phyloP scores from a whole-genome alignment of 2,113 vertebrate species.

The Thalassoma bifasciatum region DNA sequence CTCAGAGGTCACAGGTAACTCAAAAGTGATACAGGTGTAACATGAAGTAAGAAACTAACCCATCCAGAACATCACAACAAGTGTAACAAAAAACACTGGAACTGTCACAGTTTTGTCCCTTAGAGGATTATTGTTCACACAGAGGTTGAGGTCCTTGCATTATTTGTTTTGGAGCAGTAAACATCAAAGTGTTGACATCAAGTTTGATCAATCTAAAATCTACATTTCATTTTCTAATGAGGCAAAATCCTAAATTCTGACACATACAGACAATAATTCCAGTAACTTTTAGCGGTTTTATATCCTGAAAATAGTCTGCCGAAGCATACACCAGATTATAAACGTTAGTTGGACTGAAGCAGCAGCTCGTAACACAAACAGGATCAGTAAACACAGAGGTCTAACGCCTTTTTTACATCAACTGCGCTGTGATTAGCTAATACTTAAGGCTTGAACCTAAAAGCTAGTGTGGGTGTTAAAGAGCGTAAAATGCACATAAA shows the following conservation, averaged over 20 bases:
- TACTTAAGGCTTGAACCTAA: neutral
- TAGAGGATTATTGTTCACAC: neutral
- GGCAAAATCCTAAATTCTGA: neutral
- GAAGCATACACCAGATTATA: neutral
- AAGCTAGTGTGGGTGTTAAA: no score
- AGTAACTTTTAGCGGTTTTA: neutral
- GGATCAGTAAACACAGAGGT: neutral
- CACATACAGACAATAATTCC: neutral
- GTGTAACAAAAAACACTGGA: neutral
- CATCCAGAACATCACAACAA: neutral
- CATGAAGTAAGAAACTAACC: conserved; percentile 2
- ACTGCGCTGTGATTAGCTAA: neutral
- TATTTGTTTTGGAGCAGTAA: neutral
- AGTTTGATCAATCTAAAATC: neutral
- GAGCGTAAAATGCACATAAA: no score
- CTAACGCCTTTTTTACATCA: neutral
- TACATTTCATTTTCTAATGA: neutral
- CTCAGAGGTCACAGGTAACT: neutral
- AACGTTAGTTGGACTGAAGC: neutral
- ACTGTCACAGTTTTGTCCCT: neutral
- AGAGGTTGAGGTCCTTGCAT: neutral
- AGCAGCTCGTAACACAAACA: neutral
- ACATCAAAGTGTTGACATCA: neutral
- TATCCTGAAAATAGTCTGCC: neutral
- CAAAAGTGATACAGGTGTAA: neutral